Conservation (phyloP, 2,113 vertebrate genomes). For the Pomatorhinus ruficollis region DNA sequence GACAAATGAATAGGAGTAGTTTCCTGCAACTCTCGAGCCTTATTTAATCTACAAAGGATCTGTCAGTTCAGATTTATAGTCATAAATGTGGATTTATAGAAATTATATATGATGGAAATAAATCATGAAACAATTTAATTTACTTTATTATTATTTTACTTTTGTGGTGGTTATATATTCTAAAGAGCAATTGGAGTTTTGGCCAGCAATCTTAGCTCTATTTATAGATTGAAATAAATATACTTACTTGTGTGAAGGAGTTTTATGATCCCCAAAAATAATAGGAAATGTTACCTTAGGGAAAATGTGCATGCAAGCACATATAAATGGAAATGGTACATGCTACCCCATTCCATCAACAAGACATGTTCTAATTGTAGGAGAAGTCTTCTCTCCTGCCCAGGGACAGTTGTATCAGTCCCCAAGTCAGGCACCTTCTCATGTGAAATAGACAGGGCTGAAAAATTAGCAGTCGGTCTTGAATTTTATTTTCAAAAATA, state of each 20-base stretch:
- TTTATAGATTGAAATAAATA: slow-evolving; percentile 52
- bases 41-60: background rate
- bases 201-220: background rate
- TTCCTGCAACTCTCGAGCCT: background rate
- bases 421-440: background rate
- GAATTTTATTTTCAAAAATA: background rate
- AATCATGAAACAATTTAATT: slow-evolving; percentile 47
- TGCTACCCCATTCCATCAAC: background rate
- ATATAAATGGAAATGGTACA: slow-evolving; percentile 31
- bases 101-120: slow-evolving; percentile 5
- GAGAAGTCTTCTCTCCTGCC: background rate
- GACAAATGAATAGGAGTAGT: background rate
- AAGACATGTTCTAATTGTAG: background rate
- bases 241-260: background rate
- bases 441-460: background rate
- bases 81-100: slow-evolving; percentile 2
- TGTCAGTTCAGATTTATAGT: background rate
- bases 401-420: background rate
- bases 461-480: background rate
- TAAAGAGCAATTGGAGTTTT: background rate
- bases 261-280: slow-evolving; percentile 44
- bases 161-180: slow-evolving; percentile 9
- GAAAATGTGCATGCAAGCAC: background rate
- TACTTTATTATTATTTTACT: slow-evolving; percentile 33
- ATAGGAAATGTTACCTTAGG: slow-evolving; percentile 56